Evolutionary conservation across 2,888 invertebrate species (phyloP).

Genomic region (Pristionchus fissidentatus): DNA sequence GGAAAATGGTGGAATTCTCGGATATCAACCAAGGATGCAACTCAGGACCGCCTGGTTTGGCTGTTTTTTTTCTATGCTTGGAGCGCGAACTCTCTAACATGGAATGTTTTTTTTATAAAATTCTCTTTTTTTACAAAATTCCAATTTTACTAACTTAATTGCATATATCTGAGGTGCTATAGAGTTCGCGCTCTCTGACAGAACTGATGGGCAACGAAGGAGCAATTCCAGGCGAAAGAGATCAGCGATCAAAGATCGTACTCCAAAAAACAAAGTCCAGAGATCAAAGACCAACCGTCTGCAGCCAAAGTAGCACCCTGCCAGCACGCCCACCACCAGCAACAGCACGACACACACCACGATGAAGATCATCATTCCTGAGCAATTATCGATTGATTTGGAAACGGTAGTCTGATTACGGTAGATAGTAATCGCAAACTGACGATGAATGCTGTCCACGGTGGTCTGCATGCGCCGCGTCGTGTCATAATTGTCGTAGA

Average conservation of each 20-base stretch:
- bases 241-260: neutral
- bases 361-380: constrained; percentile 53
- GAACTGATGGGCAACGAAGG: neutral
- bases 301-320: constrained; percentile 60
- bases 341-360: constrained; percentile 58
- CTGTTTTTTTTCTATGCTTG: too few relatives aligned
- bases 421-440: constrained; percentile 2
- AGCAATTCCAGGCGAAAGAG: neutral
- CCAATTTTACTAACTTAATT: too few relatives aligned
- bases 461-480: constrained; percentile 58
- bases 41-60: too few relatives aligned
- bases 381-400: constrained; percentile 1
- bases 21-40: neutral
- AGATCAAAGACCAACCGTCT: constrained; percentile 47
- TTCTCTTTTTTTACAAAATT: too few relatives aligned
- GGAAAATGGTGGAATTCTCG: neutral
- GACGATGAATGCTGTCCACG: constrained; percentile 61
- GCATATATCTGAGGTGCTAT: neutral
- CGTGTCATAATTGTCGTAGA: constrained; percentile 63
- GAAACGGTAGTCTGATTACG: neutral
- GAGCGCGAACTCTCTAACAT: too few relatives aligned
- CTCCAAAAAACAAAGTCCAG: constrained; percentile 13
- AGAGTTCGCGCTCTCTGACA: neutral
- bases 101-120: too few relatives aligned
- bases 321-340: constrained; percentile 51